Percentiles rank a stretch among this genome's conserved stretches.
phyloP scores from a whole-genome alignment of 1,140 invertebrate species.

The Lepidurus apus region DNA sequence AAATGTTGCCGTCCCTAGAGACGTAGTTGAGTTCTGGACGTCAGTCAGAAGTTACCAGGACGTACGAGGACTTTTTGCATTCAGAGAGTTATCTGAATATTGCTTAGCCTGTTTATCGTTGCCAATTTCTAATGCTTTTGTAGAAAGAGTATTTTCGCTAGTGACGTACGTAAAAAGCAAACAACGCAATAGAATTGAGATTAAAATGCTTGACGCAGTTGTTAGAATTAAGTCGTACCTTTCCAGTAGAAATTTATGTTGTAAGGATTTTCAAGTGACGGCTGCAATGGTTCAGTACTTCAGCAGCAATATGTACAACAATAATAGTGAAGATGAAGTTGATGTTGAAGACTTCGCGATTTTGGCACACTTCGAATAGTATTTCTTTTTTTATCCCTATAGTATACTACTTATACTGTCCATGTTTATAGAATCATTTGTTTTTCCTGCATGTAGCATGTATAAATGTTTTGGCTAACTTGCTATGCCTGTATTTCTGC shows the following conservation, averaged over 20 bases:
- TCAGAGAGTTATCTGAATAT: conserved; percentile 3
- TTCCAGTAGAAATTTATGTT: background rate
- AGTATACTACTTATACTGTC: background rate
- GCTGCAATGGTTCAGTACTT: background rate
- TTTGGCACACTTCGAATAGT: background rate
- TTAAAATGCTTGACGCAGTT: background rate
- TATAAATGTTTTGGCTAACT: too few relatives aligned
- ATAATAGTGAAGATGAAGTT: background rate
- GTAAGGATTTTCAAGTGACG: background rate
- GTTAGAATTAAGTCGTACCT: background rate
- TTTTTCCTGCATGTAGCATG: too few relatives aligned
- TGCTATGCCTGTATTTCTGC: too few relatives aligned
- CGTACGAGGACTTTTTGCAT: background rate
- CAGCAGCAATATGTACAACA: background rate
- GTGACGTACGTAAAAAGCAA: background rate
- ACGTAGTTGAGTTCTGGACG: background rate
- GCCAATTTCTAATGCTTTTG: background rate
- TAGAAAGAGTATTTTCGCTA: background rate
- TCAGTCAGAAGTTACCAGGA: background rate
- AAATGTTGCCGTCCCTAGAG: background rate
- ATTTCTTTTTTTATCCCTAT: background rate
- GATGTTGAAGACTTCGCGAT: background rate
- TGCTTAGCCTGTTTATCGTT: background rate
- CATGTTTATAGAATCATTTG: too few relatives aligned
- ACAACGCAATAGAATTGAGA: background rate